Evolutionary conservation across 2,888 invertebrate genomes (phyloP).

Genomic region (Drosophila subquinaria): DNA sequence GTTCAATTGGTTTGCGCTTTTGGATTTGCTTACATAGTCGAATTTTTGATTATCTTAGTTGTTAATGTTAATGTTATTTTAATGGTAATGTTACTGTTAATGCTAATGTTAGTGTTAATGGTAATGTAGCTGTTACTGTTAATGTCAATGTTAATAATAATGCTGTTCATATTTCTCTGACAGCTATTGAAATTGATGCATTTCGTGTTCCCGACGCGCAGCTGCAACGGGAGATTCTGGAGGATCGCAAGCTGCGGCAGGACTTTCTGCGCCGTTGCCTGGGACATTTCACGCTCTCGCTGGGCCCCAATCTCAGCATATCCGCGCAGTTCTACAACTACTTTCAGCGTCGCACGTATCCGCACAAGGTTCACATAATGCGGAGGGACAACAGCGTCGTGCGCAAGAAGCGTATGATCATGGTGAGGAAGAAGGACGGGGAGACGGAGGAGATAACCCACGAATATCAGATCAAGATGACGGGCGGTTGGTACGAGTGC

Average conservation of each 20-base stretch:
- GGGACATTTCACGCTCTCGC: constrained; percentile 87
- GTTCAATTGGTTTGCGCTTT: constrained; percentile 56
- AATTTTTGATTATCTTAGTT: background rate
- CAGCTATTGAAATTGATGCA: constrained; percentile 86
- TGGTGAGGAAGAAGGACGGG: constrained; percentile 83
- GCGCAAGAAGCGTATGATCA: constrained; percentile 80
- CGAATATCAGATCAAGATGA: constrained; percentile 72
- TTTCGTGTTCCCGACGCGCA: constrained; percentile 86
- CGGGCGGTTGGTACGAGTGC: constrained; percentile 77
- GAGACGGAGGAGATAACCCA: constrained; percentile 79
- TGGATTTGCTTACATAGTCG: constrained; percentile 46
- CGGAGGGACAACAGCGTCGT: constrained; percentile 87
- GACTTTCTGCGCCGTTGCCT: constrained; percentile 88
- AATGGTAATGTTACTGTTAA: no score
- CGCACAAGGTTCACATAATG: constrained; percentile 86
- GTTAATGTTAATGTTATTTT: background rate
- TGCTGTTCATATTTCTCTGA: background rate
- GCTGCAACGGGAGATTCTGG: constrained; percentile 78
- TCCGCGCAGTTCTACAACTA: constrained; percentile 88
- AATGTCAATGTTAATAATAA: no score
- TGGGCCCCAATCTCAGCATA: constrained; percentile 87
- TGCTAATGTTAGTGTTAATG: no score
- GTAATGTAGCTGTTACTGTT: no score
- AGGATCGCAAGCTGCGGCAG: constrained; percentile 87
- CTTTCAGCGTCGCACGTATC: constrained; percentile 82